Percentiles rank a stretch among this genome's conserved stretches.
phyloP scores from a whole-genome alignment of 2,797 vertebrate species.

The Rhinatrema bivittatum region DNA sequence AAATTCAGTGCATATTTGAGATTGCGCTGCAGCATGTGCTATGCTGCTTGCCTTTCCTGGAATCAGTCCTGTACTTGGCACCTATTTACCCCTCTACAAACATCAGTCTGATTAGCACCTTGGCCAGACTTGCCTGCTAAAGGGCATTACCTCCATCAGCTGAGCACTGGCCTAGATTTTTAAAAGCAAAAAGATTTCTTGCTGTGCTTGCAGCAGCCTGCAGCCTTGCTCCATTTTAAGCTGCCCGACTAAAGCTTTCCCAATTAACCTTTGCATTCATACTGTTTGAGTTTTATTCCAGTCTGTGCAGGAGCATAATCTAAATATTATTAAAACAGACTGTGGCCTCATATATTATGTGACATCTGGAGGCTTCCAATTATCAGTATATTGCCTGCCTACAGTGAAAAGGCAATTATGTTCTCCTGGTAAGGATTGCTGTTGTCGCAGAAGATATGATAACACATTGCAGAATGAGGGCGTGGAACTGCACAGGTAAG shows the following conservation, averaged over 20 bases:
- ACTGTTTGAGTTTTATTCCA: slow-evolving; percentile 40
- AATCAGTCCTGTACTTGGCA: neutral
- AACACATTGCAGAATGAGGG: slow-evolving; percentile 10
- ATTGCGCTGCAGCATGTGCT: too few relatives aligned
- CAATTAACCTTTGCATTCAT: slow-evolving; percentile 42
- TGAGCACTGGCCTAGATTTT: slow-evolving; percentile 59
- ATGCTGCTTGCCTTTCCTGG: too few relatives aligned
- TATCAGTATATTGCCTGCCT: slow-evolving; percentile 37
- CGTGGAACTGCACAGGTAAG: slow-evolving; percentile 23
- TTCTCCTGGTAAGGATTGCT: slow-evolving; percentile 35
- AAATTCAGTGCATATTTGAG: too few relatives aligned
- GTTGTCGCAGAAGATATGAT: slow-evolving; percentile 25
- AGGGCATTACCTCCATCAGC: slow-evolving; percentile 42
- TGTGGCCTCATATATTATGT: slow-evolving; percentile 43
- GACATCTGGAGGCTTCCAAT: slow-evolving; percentile 42
- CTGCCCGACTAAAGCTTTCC: slow-evolving; percentile 34
- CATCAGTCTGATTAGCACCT: slow-evolving; percentile 38
- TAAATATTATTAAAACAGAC: slow-evolving; percentile 42
- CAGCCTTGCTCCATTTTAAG: slow-evolving; percentile 56
- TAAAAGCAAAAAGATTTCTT: slow-evolving; percentile 47
- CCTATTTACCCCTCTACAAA: slow-evolving; percentile 11
- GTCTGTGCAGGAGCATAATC: slow-evolving; percentile 32
- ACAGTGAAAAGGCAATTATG: slow-evolving; percentile 40
- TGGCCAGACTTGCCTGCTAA: slow-evolving; percentile 29
- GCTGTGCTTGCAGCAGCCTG: slow-evolving; percentile 55